Conservation (phyloP, 2,888 invertebrate species). For the Elmis aenea region DNA sequence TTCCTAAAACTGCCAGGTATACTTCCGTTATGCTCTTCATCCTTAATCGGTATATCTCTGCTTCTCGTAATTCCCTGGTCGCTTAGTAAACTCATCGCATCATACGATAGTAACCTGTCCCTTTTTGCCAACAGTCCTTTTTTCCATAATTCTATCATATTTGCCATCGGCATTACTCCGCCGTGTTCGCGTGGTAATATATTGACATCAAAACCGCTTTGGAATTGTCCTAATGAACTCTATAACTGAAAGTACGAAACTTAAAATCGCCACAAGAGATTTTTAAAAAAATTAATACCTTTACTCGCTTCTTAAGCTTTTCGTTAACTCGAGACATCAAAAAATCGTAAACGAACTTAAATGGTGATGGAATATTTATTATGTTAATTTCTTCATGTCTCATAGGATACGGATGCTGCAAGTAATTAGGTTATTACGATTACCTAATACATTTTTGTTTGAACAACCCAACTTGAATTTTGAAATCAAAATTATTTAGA, state of each 20-base stretch:
- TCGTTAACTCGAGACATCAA: constrained; percentile 62
- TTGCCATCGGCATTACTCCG: constrained; percentile 62
- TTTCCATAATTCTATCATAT: constrained; percentile 68
- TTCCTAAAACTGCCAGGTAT: constrained; percentile 63
- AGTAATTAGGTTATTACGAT: too few relatives aligned
- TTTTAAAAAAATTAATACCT: constrained; percentile 43
- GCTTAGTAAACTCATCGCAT: constrained; percentile 61
- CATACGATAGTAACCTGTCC: constrained; percentile 55
- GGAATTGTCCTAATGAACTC: constrained; percentile 55
- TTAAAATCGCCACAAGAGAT: not conserved
- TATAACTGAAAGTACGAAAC: constrained; percentile 46
- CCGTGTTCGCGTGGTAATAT: constrained; percentile 71
- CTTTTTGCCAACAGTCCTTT: constrained; percentile 57
- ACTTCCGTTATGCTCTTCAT: constrained; percentile 33
- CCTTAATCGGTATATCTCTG: constrained; percentile 42
- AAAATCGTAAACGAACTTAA: constrained; percentile 74
- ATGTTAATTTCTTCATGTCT: constrained; percentile 73
- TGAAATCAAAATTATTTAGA: too few relatives aligned
- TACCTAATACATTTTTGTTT: too few relatives aligned
- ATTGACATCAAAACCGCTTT: constrained; percentile 54
- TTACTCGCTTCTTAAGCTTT: constrained; percentile 66
- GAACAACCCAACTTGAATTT: too few relatives aligned
- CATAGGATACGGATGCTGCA: constrained; percentile 72
- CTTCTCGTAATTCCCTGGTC: constrained; percentile 54
- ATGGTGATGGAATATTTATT: constrained; percentile 63